Conservation (phyloP, 2,797 vertebrate species). For the Thripadectes ignobilis region DNA sequence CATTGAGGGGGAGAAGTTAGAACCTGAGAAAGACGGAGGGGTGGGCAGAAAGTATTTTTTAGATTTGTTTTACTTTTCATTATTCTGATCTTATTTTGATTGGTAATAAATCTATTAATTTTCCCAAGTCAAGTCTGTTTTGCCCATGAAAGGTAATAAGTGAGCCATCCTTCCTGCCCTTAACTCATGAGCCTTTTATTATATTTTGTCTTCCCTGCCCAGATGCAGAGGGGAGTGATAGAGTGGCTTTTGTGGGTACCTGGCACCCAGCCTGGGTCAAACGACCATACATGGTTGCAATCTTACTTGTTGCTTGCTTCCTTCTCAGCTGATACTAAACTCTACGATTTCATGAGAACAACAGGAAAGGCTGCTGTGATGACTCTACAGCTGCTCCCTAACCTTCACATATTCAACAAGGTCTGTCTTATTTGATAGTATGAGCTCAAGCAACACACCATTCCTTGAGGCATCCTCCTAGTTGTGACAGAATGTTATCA, state of each 20-base stretch:
- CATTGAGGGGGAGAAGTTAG: background rate
- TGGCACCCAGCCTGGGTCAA: background rate
- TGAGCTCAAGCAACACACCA: accelerated
- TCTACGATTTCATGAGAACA: background rate
- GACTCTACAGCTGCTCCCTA: accelerated
- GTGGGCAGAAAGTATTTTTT: background rate
- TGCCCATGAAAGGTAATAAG: background rate
- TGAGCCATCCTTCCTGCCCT: background rate
- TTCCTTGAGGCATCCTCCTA: background rate
- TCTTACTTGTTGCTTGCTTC: background rate
- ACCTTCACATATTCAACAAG: accelerated
- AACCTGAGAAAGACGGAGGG: background rate
- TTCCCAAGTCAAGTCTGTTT: background rate
- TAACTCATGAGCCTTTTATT: background rate
- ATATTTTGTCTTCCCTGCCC: background rate
- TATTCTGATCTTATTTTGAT: background rate
- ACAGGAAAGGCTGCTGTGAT: background rate
- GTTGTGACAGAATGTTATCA: background rate
- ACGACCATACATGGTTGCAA: background rate
- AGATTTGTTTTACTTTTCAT: background rate
- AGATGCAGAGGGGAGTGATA: background rate
- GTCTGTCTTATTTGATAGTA: background rate
- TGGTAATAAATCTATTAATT: background rate
- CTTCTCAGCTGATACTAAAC: background rate
- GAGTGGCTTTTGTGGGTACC: background rate